phyloP scores from a whole-genome alignment of 2,888 invertebrate genomes.

The Thereva unica region DNA sequence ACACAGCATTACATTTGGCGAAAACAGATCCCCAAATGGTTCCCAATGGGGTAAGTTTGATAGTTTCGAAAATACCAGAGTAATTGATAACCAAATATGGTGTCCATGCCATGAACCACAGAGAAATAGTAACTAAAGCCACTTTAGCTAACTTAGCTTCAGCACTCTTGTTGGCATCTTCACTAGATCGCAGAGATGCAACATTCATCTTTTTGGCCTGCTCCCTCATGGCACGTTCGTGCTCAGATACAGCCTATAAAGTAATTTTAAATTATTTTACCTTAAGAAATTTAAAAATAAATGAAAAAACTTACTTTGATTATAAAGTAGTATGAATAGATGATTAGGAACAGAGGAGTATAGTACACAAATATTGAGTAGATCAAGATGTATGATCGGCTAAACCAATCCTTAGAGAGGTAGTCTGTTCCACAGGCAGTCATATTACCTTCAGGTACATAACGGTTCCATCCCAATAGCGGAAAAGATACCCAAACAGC shows the following conservation, averaged over 20 bases:
- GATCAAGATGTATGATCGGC: slow-evolving; percentile 60
- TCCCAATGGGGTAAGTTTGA: slow-evolving; percentile 55
- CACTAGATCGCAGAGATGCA: slow-evolving; percentile 61
- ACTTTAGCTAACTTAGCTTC: slow-evolving; percentile 63
- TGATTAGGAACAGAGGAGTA: slow-evolving; percentile 61
- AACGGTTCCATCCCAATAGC: slow-evolving; percentile 63
- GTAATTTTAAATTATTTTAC: not conserved
- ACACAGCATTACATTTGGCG: slow-evolving; percentile 65
- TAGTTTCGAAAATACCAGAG: slow-evolving; percentile 55
- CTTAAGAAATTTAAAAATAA: not conserved
- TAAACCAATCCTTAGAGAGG: slow-evolving; percentile 58
- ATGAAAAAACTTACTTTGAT: slow-evolving; percentile 54
- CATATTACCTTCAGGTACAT: slow-evolving; percentile 68
- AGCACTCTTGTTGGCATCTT: slow-evolving; percentile 58
- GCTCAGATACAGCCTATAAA: slow-evolving; percentile 62
- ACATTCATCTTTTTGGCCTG: slow-evolving; percentile 67
- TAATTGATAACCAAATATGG: slow-evolving; percentile 61
- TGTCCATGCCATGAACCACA: slow-evolving; percentile 65
- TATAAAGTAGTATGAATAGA: slow-evolving; percentile 65
- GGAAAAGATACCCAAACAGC: slow-evolving; percentile 61
- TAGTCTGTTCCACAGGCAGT: slow-evolving; percentile 64
- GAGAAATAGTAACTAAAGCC: slow-evolving; percentile 64
- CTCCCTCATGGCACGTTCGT: slow-evolving; percentile 62
- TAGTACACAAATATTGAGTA: slow-evolving; percentile 60
- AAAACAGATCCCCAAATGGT: slow-evolving; percentile 63